phyloP scores from a whole-genome alignment of 2,888 invertebrate genomes.

The Luperina nickerlii region DNA sequence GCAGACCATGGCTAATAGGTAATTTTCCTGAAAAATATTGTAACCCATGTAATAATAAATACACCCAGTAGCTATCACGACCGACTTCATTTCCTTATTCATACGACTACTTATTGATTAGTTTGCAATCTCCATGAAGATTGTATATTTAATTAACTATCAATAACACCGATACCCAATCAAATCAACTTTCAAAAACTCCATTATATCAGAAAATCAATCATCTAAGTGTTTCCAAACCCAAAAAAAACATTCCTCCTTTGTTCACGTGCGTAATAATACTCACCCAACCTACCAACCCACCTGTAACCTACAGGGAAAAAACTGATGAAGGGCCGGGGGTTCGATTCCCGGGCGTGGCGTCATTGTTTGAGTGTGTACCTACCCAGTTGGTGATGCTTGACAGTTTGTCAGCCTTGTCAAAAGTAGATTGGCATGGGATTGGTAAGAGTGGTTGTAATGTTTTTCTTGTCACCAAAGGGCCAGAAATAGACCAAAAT shows the following conservation, averaged over 20 bases:
- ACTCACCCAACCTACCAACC: slow-evolving; percentile 37
- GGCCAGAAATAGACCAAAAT: not conserved
- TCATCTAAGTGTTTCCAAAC: slow-evolving; percentile 47
- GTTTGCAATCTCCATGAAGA: slow-evolving; percentile 10
- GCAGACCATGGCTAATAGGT: not conserved
- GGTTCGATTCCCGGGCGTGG: slow-evolving; percentile 52
- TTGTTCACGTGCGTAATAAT: slow-evolving; percentile 57
- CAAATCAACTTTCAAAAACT: slow-evolving; percentile 33
- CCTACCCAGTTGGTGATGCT: slow-evolving; percentile 23
- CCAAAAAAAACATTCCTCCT: slow-evolving; percentile 35
- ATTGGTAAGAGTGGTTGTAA: not conserved
- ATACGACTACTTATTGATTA: not conserved
- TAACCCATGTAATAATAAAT: too few species aligned
- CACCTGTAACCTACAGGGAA: slow-evolving; percentile 32
- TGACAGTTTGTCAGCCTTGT: slow-evolving; percentile 55
- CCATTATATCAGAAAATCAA: slow-evolving; percentile 47
- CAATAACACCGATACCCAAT: slow-evolving; percentile 12
- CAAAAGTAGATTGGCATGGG: slow-evolving; percentile 40
- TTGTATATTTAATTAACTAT: slow-evolving; percentile 30
- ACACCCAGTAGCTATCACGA: not conserved
- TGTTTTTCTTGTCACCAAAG: not conserved
- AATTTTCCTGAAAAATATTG: not conserved
- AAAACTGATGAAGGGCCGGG: slow-evolving; percentile 53
- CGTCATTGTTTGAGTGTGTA: slow-evolving; percentile 44
- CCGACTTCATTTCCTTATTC: not conserved